Conservation (phyloP, 1,140 invertebrate species). For the Zaprionus taronus region DNA sequence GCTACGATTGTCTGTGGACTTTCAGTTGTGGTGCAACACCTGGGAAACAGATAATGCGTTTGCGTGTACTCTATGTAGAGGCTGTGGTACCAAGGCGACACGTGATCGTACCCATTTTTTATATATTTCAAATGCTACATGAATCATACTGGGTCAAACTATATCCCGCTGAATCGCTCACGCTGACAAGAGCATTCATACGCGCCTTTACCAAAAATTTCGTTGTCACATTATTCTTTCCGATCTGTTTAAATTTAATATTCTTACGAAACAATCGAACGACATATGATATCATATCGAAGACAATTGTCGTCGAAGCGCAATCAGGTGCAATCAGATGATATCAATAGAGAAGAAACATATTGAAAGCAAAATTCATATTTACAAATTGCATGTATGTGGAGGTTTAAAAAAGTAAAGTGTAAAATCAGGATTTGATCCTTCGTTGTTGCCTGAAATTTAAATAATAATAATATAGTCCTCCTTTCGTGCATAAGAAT, state of each 20-base stretch:
- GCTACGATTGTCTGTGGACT: slow-evolving; percentile 77
- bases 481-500: too few species aligned
- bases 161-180: slow-evolving; percentile 87
- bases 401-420: too few species aligned
- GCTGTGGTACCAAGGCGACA: slow-evolving; percentile 85
- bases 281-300: slow-evolving; percentile 92
- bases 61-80: slow-evolving; percentile 91
- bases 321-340: neutral
- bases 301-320: slow-evolving; percentile 92
- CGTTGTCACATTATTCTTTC: slow-evolving; percentile 91
- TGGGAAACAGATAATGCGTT: slow-evolving; percentile 92
- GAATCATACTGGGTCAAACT: slow-evolving; percentile 86
- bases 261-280: slow-evolving; percentile 92
- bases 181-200: slow-evolving; percentile 87
- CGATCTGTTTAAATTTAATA: slow-evolving; percentile 89
- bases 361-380: too few species aligned
- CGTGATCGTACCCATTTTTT: slow-evolving; percentile 2
- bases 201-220: slow-evolving; percentile 93
- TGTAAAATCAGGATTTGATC: too few species aligned
- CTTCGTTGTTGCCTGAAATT: too few species aligned
- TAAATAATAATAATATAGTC: too few species aligned
- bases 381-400: too few species aligned
- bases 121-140: slow-evolving; percentile 32
- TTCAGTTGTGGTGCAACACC: slow-evolving; percentile 91
- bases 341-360: too few species aligned